Evolutionary conservation across 2,797 vertebrate genomes (phyloP).

Genomic region (Anableps anableps): DNA sequence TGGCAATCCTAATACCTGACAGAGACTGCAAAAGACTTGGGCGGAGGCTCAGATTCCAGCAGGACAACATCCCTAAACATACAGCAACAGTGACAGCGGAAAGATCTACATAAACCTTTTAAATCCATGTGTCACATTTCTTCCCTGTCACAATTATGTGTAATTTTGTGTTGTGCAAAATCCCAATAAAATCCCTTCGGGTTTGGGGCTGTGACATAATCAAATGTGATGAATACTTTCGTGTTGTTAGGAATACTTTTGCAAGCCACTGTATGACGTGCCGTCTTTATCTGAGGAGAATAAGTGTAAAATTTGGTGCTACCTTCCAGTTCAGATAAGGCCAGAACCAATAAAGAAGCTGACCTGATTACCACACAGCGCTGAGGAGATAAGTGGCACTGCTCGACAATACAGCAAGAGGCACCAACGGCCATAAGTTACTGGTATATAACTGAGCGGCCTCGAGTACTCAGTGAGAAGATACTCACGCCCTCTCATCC

Average conservation of each 20-base stretch:
- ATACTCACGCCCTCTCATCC: conserved; percentile 36
- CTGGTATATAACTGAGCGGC: conserved; percentile 57
- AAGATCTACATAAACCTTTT: background rate
- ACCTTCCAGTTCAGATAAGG: conserved; percentile 63
- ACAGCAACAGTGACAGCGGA: background rate
- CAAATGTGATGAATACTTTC: background rate
- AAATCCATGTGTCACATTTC: background rate
- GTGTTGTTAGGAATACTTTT: background rate
- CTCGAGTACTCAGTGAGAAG: conserved; percentile 30
- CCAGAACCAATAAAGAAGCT: conserved; percentile 61
- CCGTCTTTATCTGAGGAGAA: too few relatives aligned
- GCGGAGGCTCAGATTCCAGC: background rate
- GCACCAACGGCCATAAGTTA: conserved; percentile 51
- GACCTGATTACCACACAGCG: conserved; percentile 56
- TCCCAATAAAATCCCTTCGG: background rate
- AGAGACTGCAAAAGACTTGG: background rate
- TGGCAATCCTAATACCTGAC: background rate
- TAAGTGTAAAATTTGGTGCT: too few relatives aligned
- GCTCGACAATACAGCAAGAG: conserved; percentile 34
- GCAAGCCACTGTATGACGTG: conserved; percentile 63
- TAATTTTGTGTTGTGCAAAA: background rate
- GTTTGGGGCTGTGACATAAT: background rate
- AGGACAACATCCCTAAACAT: background rate
- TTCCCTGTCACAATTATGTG: background rate
- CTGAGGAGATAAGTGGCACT: conserved; percentile 59